Percentiles rank a stretch among this genome's conserved stretches.
Evolutionary conservation across 1,140 invertebrate genomes (phyloP).

Genomic region (Sycophila sp.): DNA sequence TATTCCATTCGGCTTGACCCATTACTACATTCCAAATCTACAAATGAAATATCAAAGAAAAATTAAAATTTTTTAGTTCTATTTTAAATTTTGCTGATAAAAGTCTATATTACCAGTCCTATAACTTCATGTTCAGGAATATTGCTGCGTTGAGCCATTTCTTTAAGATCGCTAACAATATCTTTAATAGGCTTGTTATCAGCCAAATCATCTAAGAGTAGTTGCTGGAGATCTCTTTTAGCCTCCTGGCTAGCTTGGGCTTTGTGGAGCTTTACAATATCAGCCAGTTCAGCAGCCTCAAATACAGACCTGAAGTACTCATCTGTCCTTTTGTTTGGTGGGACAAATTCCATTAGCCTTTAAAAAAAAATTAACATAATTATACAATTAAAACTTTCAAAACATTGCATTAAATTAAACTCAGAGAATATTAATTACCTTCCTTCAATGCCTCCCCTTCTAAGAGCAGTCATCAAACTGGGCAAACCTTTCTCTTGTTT

Average conservation of each 20-base stretch:
- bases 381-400: constrained; percentile 29
- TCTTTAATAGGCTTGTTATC: constrained; percentile 85
- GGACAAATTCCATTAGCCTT: constrained; percentile 92
- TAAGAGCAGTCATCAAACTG: constrained; percentile 86
- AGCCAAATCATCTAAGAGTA: constrained; percentile 82
- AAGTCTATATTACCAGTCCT: constrained; percentile 77
- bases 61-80: no score
- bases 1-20: constrained; percentile 96
- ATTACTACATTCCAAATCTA: constrained; percentile 95
- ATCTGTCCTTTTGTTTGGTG: constrained; percentile 90
- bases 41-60: constrained; percentile 22
- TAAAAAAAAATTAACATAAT: constrained; percentile 44
- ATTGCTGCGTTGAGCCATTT: constrained; percentile 81
- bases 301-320: constrained; percentile 88
- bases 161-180: constrained; percentile 84
- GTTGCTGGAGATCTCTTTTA: constrained; percentile 81
- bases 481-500: constrained; percentile 90
- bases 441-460: constrained; percentile 89
- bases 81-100: no score
- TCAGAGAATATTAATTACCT: no score
- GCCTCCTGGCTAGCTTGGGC: constrained; percentile 88
- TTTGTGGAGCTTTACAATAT: constrained; percentile 90
- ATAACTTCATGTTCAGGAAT: constrained; percentile 92
- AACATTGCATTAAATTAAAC: no score
- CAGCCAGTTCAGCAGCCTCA: constrained; percentile 84